Conservation (phyloP, 2,797 vertebrate species). For the Alca torda region DNA sequence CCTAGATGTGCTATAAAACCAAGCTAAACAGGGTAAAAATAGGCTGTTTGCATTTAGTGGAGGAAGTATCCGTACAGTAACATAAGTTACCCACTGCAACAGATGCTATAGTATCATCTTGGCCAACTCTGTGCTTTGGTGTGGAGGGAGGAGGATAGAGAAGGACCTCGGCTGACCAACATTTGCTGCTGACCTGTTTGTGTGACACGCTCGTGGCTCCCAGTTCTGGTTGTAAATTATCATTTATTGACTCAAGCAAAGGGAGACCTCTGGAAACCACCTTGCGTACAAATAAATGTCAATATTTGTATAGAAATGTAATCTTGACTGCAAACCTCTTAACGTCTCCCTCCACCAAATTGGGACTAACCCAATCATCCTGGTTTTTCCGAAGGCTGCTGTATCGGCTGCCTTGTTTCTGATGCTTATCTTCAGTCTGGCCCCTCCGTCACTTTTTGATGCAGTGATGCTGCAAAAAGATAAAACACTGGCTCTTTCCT, state of each 20-base stretch:
- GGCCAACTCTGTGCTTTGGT: not conserved
- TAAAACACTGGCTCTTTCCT: not conserved
- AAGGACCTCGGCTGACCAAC: not conserved
- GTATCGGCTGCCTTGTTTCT: not conserved
- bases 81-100: not conserved
- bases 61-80: not conserved
- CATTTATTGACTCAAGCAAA: not conserved
- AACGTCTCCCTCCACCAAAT: not conserved
- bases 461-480: not conserved
- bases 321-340: not conserved
- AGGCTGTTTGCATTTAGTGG: not conserved
- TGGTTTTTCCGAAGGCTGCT: not conserved
- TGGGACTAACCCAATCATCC: not conserved
- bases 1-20: not conserved
- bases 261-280: not conserved
- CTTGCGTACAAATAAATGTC: not conserved
- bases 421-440: not conserved
- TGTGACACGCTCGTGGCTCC: fast-evolving
- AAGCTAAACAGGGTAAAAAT: conserved; percentile 18
- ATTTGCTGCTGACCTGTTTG: not conserved
- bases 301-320: not conserved
- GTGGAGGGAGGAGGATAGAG: not conserved
- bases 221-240: not conserved
- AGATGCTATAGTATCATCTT: not conserved
- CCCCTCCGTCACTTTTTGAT: not conserved